Evolutionary conservation across 2,888 invertebrate genomes (phyloP).

Genomic region (Meliscaeva auricollis): DNA sequence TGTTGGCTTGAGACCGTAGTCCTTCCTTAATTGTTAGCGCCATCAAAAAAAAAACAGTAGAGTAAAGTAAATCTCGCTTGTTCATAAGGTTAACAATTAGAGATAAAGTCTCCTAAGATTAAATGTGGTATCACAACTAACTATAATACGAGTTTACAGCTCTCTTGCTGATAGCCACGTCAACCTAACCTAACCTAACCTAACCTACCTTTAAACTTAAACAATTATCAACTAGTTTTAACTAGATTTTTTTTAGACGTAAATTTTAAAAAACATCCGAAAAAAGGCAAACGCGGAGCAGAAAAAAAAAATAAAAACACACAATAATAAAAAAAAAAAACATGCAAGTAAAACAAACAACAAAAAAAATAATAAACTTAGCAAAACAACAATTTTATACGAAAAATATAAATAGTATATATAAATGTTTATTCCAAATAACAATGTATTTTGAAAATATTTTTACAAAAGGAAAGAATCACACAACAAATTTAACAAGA

Average conservation of each 20-base stretch:
- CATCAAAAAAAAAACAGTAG: no score
- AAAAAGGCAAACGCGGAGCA: constrained; percentile 43
- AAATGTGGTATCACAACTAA: no score
- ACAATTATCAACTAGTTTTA: constrained; percentile 63
- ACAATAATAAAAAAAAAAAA: neutral
- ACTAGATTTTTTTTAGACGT: neutral
- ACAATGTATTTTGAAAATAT: constrained; percentile 39
- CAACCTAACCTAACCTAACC: neutral
- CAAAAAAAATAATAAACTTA: constrained; percentile 38
- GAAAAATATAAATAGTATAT: constrained; percentile 38
- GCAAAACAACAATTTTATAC: constrained; percentile 40
- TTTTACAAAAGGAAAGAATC: constrained; percentile 57
- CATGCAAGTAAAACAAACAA: constrained; percentile 58
- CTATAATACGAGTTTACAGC: no score
- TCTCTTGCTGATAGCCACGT: no score
- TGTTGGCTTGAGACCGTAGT: no score
- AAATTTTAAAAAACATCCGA: neutral
- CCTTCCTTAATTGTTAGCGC: no score
- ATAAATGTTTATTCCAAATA: constrained; percentile 25
- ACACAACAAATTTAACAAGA: constrained; percentile 43
- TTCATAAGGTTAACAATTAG: no score
- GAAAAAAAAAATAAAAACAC: constrained; percentile 56
- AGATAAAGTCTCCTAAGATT: no score
- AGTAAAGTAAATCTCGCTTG: no score
- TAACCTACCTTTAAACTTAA: neutral